Conservation (phyloP, 2,113 vertebrate genomes). For the Mesembrinibis cayennensis region DNA sequence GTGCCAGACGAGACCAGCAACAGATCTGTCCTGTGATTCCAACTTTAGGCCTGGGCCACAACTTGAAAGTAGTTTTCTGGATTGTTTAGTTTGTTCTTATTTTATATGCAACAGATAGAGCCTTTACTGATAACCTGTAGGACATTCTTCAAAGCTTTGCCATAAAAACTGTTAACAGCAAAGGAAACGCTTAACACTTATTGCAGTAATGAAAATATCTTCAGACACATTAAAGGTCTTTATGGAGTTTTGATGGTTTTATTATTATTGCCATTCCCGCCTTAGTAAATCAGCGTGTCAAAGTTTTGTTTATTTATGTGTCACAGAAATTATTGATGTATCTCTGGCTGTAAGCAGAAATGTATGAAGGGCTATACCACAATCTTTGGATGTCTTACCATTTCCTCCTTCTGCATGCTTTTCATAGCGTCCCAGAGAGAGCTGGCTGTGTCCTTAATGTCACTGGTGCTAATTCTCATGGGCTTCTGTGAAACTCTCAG, state of each 20-base stretch:
- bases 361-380: neutral
- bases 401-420: neutral
- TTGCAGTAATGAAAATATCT: constrained; percentile 61
- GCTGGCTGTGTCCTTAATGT: neutral
- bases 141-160: constrained; percentile 61
- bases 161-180: constrained; percentile 48
- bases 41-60: neutral
- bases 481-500: neutral
- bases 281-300: constrained; percentile 19
- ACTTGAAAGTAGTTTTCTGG: constrained; percentile 53
- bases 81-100: constrained; percentile 50
- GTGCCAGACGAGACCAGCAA: constrained; percentile 1
- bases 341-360: constrained; percentile 16
- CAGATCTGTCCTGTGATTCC: constrained; percentile 16
- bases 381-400: neutral
- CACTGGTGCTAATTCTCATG: neutral
- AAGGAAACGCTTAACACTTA: constrained; percentile 58
- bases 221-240: constrained; percentile 45
- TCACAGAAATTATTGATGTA: constrained; percentile 14
- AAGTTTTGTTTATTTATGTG: constrained; percentile 56
- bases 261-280: constrained; percentile 36
- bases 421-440: neutral
- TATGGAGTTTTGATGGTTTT: constrained; percentile 61
- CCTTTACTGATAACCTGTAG: constrained; percentile 56
- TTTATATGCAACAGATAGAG: constrained; percentile 13